Evolutionary conservation across 2,797 vertebrate species (phyloP), one percentile per base, ranked within the genome.

Genomic region (Tenualosa ilisha): DNA sequence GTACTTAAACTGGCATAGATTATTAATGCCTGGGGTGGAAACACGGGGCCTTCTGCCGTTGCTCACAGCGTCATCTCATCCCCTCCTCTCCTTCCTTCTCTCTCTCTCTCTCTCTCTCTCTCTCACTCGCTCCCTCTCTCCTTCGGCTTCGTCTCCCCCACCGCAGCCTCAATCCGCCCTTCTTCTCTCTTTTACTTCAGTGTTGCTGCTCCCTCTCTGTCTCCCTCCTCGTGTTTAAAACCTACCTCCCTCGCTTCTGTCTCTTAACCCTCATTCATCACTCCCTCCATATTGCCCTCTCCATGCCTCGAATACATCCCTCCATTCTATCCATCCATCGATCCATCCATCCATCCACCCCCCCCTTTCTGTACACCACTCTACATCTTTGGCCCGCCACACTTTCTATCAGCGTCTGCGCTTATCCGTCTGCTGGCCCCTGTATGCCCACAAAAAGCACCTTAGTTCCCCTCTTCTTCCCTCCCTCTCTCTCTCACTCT

Each of bases 1-100:
- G 89, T 91, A 92, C 92, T 94, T 92, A 91, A 91, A 86, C 88
- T 89, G 88, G 92, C 90, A 93, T 94, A 91, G 93, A 94, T 93
- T 94, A 94, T 94, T 95, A 91, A 94, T 93, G 92, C 87, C 83
- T 88, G 86, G 86, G 92, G 86, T 88, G 89, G 91, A 87, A 61
- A 53, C 72, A 61, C 79, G 81, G 54, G 68, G 53, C 85, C 56
- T 81, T 37, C 40, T 46, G 65, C 40, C 43, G 75, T 15, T 11
- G 11, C 22, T 75, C 68, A 75, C 85, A 83, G 84, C 12, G 87
- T 85, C 81, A 43, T 83, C 83, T 86, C 31, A 75, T 75, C 59
- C 61, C 79, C n/a, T 11, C 82, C 31, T 49, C 22, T 65, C 40
- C 59, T 15, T 12, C 56, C 2, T 6, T 82, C 56, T 65, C n/a